Evolutionary conservation across 2,797 vertebrate genomes (phyloP).

Genomic region (Typhlichthys eigenmanni): DNA sequence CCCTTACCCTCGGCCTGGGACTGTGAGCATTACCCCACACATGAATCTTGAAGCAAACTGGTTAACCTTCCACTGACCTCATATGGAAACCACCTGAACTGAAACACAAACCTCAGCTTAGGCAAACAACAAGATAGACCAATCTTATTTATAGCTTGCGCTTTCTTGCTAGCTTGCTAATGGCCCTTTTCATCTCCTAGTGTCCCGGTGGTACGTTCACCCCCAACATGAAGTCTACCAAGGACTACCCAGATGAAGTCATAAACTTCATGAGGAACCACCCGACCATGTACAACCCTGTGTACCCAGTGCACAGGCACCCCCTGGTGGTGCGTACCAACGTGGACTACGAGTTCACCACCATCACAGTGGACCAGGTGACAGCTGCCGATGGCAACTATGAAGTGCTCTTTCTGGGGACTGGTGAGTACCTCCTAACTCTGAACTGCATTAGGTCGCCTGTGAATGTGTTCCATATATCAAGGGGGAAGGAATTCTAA

Average conservation of each 20-base stretch:
- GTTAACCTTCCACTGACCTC: conserved; percentile 26
- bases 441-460: not conserved
- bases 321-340: conserved; percentile 95
- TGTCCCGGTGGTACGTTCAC: conserved; percentile 98
- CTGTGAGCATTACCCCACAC: conserved; percentile 77
- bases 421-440: conserved; percentile 78
- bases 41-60: conserved; percentile 20
- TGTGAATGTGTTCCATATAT: not conserved
- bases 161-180: conserved; percentile 8
- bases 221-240: conserved; percentile 97
- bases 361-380: conserved; percentile 96
- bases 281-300: conserved; percentile 93
- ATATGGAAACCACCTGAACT: conserved; percentile 38
- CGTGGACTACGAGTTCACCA: conserved; percentile 95
- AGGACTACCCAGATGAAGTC: conserved; percentile 97
- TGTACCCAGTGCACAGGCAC: conserved; percentile 94
- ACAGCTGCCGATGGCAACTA: conserved; percentile 96
- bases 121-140: not conserved
- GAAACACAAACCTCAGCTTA: conserved; percentile 14
- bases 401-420: conserved; percentile 98
- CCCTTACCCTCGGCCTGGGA: conserved; percentile 96
- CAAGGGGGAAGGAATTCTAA: not conserved
- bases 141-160: not conserved
- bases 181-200: conserved; percentile 61
- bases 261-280: conserved; percentile 98